These are phyloP conservation scores for Lindbergichthys nudifrons DNA, from an alignment of 2,797 vertebrate genomes.

Conservation along the genomic window DNA sequence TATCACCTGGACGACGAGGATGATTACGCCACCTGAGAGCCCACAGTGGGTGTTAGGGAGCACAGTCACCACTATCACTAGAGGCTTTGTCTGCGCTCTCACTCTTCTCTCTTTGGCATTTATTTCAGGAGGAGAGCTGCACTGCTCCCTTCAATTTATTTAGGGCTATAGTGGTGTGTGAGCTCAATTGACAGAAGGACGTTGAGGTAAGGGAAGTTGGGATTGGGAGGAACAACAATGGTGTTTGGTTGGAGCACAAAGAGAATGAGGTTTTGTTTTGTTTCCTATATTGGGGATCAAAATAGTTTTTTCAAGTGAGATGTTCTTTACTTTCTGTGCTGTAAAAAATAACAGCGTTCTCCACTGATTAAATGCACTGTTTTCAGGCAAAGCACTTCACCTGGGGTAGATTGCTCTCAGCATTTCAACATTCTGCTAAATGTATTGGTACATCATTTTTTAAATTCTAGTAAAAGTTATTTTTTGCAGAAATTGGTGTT, in stretches of 20 bases:
- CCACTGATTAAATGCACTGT: slow-evolving; percentile 42
- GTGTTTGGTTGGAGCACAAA: slow-evolving; percentile 48
- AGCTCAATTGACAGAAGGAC: slow-evolving; percentile 26
- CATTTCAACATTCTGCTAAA: slow-evolving; percentile 54
- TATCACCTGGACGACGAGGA: slow-evolving; percentile 93
- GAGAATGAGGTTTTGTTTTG: slow-evolving; percentile 53
- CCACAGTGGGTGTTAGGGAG: slow-evolving; percentile 56
- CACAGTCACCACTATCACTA: slow-evolving; percentile 28
- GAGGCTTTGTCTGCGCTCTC: slow-evolving; percentile 77
- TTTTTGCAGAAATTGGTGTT: slow-evolving; percentile 47
- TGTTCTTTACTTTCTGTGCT: slow-evolving; percentile 59
- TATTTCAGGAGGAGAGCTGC: slow-evolving; percentile 72
- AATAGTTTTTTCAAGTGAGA: slow-evolving; percentile 39
- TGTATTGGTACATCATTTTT: slow-evolving; percentile 54
- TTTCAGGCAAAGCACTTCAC: slow-evolving; percentile 40
- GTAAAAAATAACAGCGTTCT: slow-evolving; percentile 66
- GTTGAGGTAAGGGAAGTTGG: slow-evolving; percentile 25
- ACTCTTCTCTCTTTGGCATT: slow-evolving; percentile 76
- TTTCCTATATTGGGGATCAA: slow-evolving; percentile 53
- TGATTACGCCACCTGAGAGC: slow-evolving; percentile 91
- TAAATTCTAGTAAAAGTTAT: slow-evolving; percentile 69
- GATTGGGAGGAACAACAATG: slow-evolving; percentile 21
- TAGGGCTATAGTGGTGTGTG: slow-evolving; percentile 75
- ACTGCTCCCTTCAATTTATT: slow-evolving; percentile 77
- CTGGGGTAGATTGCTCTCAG: slow-evolving; percentile 46